phyloP scores from a whole-genome alignment of 2,113 vertebrate species.

The Prolemur simus region DNA sequence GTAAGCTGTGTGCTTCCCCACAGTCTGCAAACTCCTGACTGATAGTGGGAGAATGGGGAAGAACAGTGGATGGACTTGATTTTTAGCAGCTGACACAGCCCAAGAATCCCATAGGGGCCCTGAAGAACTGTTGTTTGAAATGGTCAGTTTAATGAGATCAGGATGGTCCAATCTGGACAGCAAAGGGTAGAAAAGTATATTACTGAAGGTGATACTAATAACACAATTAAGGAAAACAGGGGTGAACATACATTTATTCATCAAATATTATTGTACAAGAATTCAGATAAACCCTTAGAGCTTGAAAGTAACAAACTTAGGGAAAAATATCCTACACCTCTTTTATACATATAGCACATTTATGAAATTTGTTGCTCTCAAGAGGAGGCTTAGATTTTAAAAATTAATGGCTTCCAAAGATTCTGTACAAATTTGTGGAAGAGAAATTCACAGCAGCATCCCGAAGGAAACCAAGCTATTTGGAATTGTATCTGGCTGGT shows the following conservation, averaged over 20 bases:
- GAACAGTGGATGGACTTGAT: neutral
- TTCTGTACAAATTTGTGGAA: neutral
- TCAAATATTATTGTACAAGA: neutral
- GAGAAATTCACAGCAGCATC: neutral
- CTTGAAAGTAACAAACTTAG: conserved; percentile 1
- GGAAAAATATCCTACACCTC: neutral
- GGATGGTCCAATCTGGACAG: neutral
- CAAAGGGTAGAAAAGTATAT: neutral
- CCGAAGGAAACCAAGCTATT: neutral
- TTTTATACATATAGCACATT: neutral
- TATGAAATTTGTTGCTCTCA: neutral
- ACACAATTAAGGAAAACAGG: conserved; percentile 20
- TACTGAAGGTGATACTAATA: neutral
- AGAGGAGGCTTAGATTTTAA: neutral
- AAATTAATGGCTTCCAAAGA: conserved; percentile 14
- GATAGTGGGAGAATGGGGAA: neutral
- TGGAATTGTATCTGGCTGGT: neutral
- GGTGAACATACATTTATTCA: neutral
- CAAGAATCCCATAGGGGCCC: neutral
- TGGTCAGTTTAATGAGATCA: neutral
- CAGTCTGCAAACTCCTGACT: neutral
- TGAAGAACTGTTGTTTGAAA: neutral
- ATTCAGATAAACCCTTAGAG: conserved; percentile 20
- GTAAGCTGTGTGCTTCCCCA: rapidly evolving
- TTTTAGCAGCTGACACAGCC: neutral